Conservation (phyloP, 2,113 vertebrate genomes). For the Cariama cristata region DNA sequence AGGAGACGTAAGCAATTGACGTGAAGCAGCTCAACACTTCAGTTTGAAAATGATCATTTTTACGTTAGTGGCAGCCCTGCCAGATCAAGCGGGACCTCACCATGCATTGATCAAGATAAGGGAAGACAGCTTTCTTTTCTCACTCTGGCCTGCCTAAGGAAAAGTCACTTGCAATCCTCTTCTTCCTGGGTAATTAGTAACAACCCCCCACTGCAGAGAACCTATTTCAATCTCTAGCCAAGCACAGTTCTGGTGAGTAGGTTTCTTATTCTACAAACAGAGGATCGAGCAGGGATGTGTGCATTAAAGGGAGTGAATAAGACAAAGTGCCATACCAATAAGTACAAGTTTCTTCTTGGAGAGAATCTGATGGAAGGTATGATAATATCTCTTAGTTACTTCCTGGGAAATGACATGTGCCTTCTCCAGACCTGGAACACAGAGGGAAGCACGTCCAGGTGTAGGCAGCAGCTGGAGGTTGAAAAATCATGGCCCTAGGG, state of each 20-base stretch:
- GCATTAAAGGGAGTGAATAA: background rate
- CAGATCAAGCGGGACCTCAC: background rate
- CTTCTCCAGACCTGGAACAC: slow-evolving; percentile 56
- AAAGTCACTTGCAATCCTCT: slow-evolving; percentile 32
- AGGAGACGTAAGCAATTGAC: background rate
- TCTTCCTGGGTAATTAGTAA: slow-evolving; percentile 26
- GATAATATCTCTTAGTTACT: slow-evolving; percentile 23
- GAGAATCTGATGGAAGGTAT: slow-evolving; percentile 63
- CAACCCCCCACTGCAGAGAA: background rate
- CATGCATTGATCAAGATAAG: background rate
- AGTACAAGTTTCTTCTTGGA: slow-evolving; percentile 59
- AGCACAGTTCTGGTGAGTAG: background rate
- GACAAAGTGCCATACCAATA: background rate
- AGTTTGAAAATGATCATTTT: background rate
- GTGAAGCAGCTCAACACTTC: background rate
- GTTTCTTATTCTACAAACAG: background rate
- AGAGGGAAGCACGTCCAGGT: background rate
- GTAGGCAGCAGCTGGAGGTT: background rate
- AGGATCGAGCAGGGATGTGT: background rate
- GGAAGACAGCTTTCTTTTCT: slow-evolving; percentile 30
- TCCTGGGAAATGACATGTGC: slow-evolving; percentile 55
- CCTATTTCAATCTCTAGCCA: background rate
- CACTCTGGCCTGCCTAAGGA: slow-evolving; percentile 24
- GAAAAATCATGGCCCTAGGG: background rate
- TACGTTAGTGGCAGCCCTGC: slow-evolving; percentile 32